Evolutionary conservation across 2,888 invertebrate genomes (phyloP).

Genomic region (Dryocosmus kuriphilus): DNA sequence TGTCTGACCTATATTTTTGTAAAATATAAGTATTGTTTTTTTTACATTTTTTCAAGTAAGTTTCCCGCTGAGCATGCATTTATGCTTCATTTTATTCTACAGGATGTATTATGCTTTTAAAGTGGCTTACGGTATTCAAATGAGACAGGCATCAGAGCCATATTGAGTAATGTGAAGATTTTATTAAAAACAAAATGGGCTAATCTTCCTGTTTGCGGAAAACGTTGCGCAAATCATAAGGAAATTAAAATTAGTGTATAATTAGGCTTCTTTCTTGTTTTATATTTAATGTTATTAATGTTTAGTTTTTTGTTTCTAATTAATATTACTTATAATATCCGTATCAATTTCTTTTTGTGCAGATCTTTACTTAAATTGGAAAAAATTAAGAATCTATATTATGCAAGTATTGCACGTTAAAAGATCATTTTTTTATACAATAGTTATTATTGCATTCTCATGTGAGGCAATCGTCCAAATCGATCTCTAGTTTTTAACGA

Average conservation of each 20-base stretch:
- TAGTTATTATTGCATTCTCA: no score
- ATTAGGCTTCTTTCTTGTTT: neutral
- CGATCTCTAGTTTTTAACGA: no score
- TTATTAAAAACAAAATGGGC: slow-evolving; percentile 14
- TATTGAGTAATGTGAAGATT: slow-evolving; percentile 15
- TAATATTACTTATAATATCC: no score
- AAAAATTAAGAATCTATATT: no score
- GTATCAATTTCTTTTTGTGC: no score
- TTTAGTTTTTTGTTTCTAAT: neutral
- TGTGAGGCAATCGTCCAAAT: no score
- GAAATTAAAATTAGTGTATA: neutral
- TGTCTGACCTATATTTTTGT: neutral
- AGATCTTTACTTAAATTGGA: no score
- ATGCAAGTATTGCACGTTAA: no score
- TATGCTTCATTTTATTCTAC: slow-evolving; percentile 9
- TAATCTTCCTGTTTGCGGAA: slow-evolving; percentile 1
- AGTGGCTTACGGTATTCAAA: neutral
- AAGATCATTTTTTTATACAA: no score
- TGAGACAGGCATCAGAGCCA: slow-evolving; percentile 19
- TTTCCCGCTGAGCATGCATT: slow-evolving; percentile 1
- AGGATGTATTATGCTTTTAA: slow-evolving; percentile 10
- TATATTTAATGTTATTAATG: neutral
- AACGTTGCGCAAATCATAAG: neutral
- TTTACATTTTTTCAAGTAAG: neutral
- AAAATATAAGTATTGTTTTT: neutral